Percentiles rank a stretch among this genome's conserved stretches.
phyloP scores from a whole-genome alignment of 2,113 vertebrate species.

The Xyrauchen texanus region DNA sequence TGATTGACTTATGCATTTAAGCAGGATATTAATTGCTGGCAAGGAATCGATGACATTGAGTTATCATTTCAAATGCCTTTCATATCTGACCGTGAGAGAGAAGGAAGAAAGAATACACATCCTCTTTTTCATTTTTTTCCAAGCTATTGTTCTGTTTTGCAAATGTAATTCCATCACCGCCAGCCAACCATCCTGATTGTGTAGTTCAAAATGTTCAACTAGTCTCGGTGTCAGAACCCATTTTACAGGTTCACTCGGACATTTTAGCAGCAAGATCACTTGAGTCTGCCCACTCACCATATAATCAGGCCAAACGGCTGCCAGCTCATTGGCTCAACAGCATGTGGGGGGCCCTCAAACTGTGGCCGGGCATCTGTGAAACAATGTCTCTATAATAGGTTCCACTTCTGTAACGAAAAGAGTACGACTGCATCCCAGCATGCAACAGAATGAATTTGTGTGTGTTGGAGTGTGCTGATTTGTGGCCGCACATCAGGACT shows the following conservation, averaged over 20 bases:
- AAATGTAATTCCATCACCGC: neutral
- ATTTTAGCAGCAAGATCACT: slow-evolving; percentile 10
- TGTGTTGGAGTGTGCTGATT: neutral
- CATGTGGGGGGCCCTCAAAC: slow-evolving; percentile 1
- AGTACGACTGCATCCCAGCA: slow-evolving; percentile 17
- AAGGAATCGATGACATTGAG: slow-evolving; percentile 47
- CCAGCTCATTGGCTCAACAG: slow-evolving; percentile 9
- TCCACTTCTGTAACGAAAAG: slow-evolving; percentile 13
- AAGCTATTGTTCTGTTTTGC: slow-evolving; percentile 1
- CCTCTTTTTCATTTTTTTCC: neutral
- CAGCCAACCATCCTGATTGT: neutral
- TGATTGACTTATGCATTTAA: slow-evolving; percentile 50
- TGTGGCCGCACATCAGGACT: neutral
- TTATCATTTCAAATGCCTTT: slow-evolving; percentile 32
- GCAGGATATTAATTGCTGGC: slow-evolving; percentile 41
- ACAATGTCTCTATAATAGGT: slow-evolving; percentile 9
- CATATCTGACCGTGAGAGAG: slow-evolving; percentile 2
- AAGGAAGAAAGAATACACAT: slow-evolving; percentile 2
- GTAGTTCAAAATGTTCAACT: neutral
- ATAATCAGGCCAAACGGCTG: neutral
- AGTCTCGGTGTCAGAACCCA: slow-evolving; percentile 8
- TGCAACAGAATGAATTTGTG: slow-evolving; percentile 1
- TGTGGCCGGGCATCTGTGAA: slow-evolving; percentile 13
- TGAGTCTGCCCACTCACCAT: slow-evolving; percentile 30
- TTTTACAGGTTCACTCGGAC: slow-evolving; percentile 11